Conservation (phyloP, 2,797 vertebrate species). For the Smutsia gigantea region DNA sequence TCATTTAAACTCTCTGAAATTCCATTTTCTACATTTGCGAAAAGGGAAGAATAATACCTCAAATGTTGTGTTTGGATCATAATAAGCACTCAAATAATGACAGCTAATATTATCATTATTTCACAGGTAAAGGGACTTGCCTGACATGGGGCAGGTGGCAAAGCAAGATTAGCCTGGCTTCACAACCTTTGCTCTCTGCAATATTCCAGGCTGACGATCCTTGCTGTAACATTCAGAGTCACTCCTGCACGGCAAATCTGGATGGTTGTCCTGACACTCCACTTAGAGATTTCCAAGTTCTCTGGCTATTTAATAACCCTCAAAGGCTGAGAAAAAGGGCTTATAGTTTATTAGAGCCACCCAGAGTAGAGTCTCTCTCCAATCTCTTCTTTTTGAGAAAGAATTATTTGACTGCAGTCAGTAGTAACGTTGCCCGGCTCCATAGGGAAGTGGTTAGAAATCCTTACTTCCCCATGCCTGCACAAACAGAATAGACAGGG, state of each 20-base stretch:
- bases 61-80: background rate
- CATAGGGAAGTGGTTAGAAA: slow-evolving; percentile 60
- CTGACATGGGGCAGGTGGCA: background rate
- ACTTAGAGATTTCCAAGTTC: background rate
- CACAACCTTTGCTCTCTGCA: no score
- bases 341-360: background rate
- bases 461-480: slow-evolving; percentile 9
- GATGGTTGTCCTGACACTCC: background rate
- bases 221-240: background rate
- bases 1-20: background rate
- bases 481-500: background rate
- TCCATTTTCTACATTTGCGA: slow-evolving; percentile 20
- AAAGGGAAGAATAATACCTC: background rate
- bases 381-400: background rate
- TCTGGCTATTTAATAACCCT: background rate
- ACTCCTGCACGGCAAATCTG: background rate
- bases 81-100: background rate
- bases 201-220: background rate
- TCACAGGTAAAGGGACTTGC: background rate
- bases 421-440: background rate
- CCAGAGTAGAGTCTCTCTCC: background rate
- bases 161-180: background rate
- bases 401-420: background rate
- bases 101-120: background rate
- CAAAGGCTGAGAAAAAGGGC: background rate